Base-by-base conservation (phyloP, 2,113 vertebrate genomes). In the Burhinus bistriatus region DNA sequence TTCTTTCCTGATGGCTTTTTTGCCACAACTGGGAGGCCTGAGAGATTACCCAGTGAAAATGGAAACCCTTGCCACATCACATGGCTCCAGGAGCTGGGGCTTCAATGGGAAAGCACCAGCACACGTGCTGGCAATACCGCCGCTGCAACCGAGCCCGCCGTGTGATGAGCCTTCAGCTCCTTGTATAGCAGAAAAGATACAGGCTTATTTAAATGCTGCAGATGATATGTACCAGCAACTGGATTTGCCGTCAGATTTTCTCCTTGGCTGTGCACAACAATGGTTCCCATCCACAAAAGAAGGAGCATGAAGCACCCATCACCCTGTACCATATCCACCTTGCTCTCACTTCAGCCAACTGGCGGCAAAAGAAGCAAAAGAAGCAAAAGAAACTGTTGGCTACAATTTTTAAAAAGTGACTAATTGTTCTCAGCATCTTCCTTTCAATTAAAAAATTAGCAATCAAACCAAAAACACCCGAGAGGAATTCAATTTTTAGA, bases 391-490 rank as follows among this genome's bases (percentile, higher is more conserved):
- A 77, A 69, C 45, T 13, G 9, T 62, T 75, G 22, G 83, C 51
- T 89, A 65, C 12, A 6, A 22, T 40, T 82, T 95, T 84, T 23
- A 40, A 85, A 66, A 90, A 95, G 58, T 59, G 52, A 87, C 30
- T 90, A 94, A 95, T 91, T 82, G 79, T 93, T 96, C 94, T 91
- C 96, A 92, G 82, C 79, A 73, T 95, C 40, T 92, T 27, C 25
- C 62, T 77, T 77, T 93, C 26, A 58, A 95, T 96, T 91, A 87
- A 87, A 84, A 92, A 84, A 68, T 81, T 61, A 90, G 59, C 38
- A 71, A 69, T 90, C 72, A 92, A 77, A 87, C 62, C 13, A 32
- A 85, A 95, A 96, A 36, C 55, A 73, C 75, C 40, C 6, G 0
- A 80, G 58, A 94, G 87, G 12, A 62, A 66, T 65, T 36, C 45